Evolutionary conservation across 2,797 vertebrate species (phyloP).

Genomic region (Mycteria americana): DNA sequence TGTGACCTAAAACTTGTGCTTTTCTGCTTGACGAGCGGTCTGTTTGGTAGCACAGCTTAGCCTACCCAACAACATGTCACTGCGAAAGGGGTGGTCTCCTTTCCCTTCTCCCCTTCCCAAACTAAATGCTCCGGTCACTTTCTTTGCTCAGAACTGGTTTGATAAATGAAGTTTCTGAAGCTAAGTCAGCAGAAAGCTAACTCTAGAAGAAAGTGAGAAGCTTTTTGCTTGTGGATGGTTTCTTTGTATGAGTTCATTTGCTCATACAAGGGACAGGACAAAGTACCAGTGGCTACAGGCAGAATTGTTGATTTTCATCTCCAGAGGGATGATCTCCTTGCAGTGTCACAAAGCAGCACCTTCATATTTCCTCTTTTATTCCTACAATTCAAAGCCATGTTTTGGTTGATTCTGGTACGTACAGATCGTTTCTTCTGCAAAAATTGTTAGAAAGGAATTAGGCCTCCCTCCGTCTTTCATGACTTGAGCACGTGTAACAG

Average conservation of each 20-base stretch:
- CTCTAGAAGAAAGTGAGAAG: not conserved
- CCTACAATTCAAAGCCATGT: not conserved
- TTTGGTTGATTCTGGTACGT: not conserved
- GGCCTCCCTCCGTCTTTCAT: not conserved
- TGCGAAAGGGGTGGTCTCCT: not conserved
- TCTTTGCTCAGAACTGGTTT: not conserved
- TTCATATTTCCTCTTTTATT: not conserved
- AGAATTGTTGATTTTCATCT: not conserved
- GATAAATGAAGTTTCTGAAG: not conserved
- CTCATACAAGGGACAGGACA: fast-evolving
- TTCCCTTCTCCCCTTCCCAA: not conserved
- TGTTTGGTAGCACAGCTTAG: not conserved
- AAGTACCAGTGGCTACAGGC: not conserved
- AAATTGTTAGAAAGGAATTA: not conserved
- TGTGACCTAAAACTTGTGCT: not conserved
- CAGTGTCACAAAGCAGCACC: not conserved
- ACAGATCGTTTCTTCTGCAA: not conserved
- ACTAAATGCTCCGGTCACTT: not conserved
- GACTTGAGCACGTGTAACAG: not conserved
- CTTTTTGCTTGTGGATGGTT: not conserved
- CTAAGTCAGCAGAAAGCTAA: not conserved
- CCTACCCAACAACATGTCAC: fast-evolving
- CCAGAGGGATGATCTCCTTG: not conserved
- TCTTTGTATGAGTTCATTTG: not conserved
- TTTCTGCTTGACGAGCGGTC: not conserved